phyloP scores from a whole-genome alignment of 1,140 invertebrate species.

The Anoplophora glabripennis region DNA sequence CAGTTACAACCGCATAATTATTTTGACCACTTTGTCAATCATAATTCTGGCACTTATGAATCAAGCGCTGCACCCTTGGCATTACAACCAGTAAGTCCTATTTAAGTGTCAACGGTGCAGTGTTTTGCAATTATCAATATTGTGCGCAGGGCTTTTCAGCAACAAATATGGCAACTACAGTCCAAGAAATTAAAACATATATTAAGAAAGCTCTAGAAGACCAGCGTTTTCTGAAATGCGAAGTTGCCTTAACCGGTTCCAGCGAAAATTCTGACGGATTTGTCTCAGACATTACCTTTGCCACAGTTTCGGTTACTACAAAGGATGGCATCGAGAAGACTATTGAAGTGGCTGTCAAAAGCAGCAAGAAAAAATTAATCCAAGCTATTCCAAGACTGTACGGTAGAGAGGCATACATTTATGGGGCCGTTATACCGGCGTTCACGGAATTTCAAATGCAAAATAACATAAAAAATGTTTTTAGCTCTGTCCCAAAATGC shows the following conservation, averaged over 20 bases:
- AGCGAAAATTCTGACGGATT: slow-evolving; percentile 29
- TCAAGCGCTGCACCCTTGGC: no score
- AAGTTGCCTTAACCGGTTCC: background rate
- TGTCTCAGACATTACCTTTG: slow-evolving; percentile 25
- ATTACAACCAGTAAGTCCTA: no score
- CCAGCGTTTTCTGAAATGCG: no score
- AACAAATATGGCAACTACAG: no score
- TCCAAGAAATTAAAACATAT: no score
- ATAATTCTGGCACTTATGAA: no score
- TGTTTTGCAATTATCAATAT: no score
- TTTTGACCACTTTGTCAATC: no score
- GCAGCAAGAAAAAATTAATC: slow-evolving; percentile 8
- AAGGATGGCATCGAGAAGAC: background rate
- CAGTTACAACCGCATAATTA: no score
- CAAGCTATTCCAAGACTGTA: slow-evolving; percentile 20
- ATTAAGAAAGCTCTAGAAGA: no score
- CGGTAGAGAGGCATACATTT: slow-evolving; percentile 36
- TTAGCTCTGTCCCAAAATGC: slow-evolving; percentile 41
- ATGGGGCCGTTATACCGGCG: slow-evolving; percentile 31
- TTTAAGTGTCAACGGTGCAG: no score
- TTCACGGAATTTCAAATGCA: slow-evolving; percentile 33
- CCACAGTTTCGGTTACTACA: slow-evolving; percentile 6
- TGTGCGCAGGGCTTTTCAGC: no score
- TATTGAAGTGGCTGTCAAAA: slow-evolving; percentile 22
- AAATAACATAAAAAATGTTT: slow-evolving; percentile 19